Evolutionary conservation across 2,797 vertebrate genomes (phyloP).

Genomic region (Linurgus olivaceus): DNA sequence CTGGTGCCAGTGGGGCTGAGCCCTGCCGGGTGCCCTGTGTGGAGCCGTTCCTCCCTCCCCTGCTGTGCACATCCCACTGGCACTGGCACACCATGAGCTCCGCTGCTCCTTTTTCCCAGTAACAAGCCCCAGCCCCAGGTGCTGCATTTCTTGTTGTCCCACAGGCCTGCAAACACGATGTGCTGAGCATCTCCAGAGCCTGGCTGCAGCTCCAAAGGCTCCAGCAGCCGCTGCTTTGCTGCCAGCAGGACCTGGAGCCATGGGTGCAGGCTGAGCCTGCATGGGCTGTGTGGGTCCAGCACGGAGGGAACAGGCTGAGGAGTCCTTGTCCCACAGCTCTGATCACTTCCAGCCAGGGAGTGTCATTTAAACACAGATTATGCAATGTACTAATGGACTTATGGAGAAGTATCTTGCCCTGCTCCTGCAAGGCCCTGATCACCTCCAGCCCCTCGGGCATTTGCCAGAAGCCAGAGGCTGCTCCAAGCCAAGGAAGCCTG

Average conservation of each 20-base stretch:
- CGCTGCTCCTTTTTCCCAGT: accelerated
- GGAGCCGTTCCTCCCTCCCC: accelerated
- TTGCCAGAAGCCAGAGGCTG: background rate
- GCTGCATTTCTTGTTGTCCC: background rate
- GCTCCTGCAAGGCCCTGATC: background rate
- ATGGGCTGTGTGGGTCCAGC: background rate
- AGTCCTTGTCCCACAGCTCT: background rate
- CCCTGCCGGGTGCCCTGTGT: accelerated
- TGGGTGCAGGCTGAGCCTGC: background rate
- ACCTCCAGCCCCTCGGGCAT: background rate
- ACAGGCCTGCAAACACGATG: accelerated
- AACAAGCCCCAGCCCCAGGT: no score
- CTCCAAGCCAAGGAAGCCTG: background rate
- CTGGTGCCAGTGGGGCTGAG: accelerated
- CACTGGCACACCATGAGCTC: accelerated
- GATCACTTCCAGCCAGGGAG: background rate
- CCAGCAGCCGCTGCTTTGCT: background rate
- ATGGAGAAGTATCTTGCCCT: background rate
- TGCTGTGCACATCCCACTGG: background rate
- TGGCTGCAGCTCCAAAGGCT: background rate
- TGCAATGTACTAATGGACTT: background rate
- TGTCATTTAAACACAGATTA: background rate
- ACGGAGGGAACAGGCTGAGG: background rate
- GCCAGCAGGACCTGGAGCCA: background rate
- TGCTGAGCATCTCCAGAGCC: background rate